These are phyloP conservation scores for Macrophya alboannulata DNA, from an alignment of 2,888 invertebrate species.

Conservation along the genomic window DNA sequence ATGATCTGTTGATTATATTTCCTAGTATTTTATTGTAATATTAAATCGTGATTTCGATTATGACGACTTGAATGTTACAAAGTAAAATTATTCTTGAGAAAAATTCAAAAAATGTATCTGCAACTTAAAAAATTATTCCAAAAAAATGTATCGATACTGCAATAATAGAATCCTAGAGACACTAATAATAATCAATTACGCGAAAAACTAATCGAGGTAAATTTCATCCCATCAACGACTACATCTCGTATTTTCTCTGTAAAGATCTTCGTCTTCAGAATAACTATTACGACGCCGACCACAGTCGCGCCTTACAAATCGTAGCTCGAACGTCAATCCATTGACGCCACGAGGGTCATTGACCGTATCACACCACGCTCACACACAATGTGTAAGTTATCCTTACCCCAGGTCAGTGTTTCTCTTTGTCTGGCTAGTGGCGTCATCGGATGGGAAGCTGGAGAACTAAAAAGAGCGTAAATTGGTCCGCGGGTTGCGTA, in stretches of 20 bases:
- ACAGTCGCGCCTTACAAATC: not conserved
- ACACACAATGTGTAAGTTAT: not conserved
- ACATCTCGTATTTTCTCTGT: not conserved
- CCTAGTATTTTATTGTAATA: no score
- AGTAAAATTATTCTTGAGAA: no score
- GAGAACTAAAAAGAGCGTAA: not conserved
- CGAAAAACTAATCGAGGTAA: not conserved
- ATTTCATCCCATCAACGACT: no score
- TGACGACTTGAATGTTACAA: no score
- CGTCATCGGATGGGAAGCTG: not conserved
- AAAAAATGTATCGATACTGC: no score
- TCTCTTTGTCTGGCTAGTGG: not conserved
- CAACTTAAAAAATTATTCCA: no score
- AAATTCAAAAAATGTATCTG: no score
- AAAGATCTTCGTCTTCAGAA: not conserved
- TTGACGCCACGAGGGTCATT: slow-evolving; percentile 1
- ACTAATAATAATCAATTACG: no score
- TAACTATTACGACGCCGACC: not conserved
- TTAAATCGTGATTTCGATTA: no score
- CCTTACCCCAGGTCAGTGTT: not conserved
- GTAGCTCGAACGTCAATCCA: not conserved
- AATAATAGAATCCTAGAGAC: no score
- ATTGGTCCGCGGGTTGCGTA: not conserved
- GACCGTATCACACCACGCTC: not conserved
- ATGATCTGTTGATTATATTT: no score